Percentiles rank a stretch among this genome's conserved stretches.
Conservation (phyloP, 2,797 vertebrate genomes). For the Caiman crocodilus region DNA sequence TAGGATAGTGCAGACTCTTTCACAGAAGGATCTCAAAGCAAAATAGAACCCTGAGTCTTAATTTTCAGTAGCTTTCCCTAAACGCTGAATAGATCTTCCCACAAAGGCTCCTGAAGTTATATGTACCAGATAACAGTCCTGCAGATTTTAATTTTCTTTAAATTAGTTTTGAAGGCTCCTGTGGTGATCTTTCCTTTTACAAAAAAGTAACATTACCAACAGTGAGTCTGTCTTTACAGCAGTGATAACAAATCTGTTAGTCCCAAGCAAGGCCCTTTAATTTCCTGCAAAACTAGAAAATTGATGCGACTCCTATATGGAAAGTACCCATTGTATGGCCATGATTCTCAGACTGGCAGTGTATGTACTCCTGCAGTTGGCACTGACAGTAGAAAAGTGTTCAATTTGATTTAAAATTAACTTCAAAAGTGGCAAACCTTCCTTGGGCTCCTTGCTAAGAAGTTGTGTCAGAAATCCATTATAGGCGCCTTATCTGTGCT, state of each 20-base stretch:
- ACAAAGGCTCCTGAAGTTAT: not conserved
- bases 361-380: not conserved
- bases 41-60: not conserved
- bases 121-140: not conserved
- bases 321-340: not conserved
- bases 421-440: not conserved
- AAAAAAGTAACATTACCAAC: not conserved
- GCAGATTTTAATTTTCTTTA: not conserved
- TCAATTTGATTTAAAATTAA: not conserved
- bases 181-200: not conserved
- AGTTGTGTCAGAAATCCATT: accelerated
- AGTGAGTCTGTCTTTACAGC: not conserved
- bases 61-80: not conserved
- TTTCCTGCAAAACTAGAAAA: not conserved
- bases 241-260: not conserved
- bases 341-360: not conserved
- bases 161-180: not conserved
- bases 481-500: not conserved
- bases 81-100: not conserved
- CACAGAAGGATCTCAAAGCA: not conserved
- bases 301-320: not conserved
- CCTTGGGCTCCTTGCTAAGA: not conserved
- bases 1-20: not conserved
- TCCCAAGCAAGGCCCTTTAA: not conserved
- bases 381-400: not conserved